These are phyloP conservation scores for Hoplostethus mediterraneus DNA, from an alignment of 2,797 vertebrate species.

Conservation along the genomic window DNA sequence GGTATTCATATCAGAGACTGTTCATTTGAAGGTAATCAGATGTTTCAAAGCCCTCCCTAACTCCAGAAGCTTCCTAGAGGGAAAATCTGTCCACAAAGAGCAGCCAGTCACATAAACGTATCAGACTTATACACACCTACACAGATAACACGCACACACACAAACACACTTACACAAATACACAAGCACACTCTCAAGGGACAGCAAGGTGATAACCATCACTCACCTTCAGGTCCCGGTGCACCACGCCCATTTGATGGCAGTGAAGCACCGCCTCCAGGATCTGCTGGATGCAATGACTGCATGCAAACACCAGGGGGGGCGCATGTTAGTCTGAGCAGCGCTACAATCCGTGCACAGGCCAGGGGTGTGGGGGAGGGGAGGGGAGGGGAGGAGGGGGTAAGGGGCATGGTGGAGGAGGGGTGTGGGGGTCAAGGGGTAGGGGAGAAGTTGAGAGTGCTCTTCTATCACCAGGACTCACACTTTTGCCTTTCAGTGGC, in stretches of 20 bases:
- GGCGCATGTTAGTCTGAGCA: constrained; percentile 82
- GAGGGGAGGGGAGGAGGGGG: constrained; percentile 6
- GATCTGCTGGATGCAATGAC: constrained; percentile 99
- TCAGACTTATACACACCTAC: constrained; percentile 37
- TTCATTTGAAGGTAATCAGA: background rate
- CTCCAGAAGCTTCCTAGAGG: constrained; percentile 7
- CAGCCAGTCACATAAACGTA: background rate
- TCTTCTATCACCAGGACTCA: constrained; percentile 56
- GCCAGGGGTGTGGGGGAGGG: constrained; percentile 46
- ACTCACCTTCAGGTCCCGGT: constrained; percentile 90
- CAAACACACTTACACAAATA: constrained; percentile 13
- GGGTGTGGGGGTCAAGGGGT: constrained; percentile 7
- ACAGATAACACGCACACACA: constrained; percentile 39
- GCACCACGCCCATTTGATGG: constrained; percentile 98
- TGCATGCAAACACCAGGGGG: constrained; percentile 87
- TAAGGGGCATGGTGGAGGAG: constrained; percentile 9
- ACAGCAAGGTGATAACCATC: constrained; percentile 59
- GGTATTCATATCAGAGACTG: constrained; percentile 5
- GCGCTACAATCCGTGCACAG: constrained; percentile 81
- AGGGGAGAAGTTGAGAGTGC: constrained; percentile 29
- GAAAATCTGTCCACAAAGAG: constrained; percentile 38
- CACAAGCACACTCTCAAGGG: constrained; percentile 32
- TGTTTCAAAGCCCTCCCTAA: constrained; percentile 8
- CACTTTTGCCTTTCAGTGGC: constrained; percentile 24
- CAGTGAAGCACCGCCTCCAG: constrained; percentile 97